Percentiles rank a stretch among this genome's conserved stretches.
Conservation (phyloP, 1,140 invertebrate species). For the Sinonovacula constricta region DNA sequence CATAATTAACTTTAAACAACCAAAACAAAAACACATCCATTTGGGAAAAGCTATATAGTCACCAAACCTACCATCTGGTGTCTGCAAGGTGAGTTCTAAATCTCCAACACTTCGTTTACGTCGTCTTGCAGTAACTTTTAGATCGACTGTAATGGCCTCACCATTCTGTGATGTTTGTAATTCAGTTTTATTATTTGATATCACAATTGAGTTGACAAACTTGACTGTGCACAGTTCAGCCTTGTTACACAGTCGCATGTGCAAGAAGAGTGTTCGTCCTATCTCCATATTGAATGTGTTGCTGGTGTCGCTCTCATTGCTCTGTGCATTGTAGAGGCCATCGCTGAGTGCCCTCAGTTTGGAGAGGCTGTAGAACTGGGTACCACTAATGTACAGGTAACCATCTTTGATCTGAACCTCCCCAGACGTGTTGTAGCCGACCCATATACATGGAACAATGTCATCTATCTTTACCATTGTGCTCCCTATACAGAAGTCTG, state of each 20-base stretch:
- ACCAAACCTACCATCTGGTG: not conserved
- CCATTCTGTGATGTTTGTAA: not conserved
- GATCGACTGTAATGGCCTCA: not conserved
- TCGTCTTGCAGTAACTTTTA: not conserved
- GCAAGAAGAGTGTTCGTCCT: constrained; percentile 34
- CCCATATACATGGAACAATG: constrained; percentile 35
- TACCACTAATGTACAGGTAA: not conserved
- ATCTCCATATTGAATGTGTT: constrained; percentile 35
- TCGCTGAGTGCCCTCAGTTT: constrained; percentile 6
- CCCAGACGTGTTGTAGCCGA: constrained; percentile 29
- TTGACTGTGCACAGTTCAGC: constrained; percentile 21
- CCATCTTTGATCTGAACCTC: constrained; percentile 37
- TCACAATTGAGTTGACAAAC: constrained; percentile 11
- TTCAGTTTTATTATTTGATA: not conserved
- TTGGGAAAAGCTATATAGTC: not conserved
- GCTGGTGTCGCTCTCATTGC: not conserved
- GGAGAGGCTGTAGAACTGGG: not conserved
- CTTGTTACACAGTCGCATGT: constrained; percentile 29
- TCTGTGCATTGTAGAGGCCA: no score
- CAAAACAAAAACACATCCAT: not conserved
- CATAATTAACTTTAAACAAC: not conserved
- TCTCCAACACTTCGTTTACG: not conserved
- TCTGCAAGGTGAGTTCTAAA: not conserved
- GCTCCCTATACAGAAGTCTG: constrained; percentile 40
- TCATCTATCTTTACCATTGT: constrained; percentile 27